phyloP scores from a whole-genome alignment of 2,888 invertebrate genomes.

The Acanthosepion esculentum region DNA sequence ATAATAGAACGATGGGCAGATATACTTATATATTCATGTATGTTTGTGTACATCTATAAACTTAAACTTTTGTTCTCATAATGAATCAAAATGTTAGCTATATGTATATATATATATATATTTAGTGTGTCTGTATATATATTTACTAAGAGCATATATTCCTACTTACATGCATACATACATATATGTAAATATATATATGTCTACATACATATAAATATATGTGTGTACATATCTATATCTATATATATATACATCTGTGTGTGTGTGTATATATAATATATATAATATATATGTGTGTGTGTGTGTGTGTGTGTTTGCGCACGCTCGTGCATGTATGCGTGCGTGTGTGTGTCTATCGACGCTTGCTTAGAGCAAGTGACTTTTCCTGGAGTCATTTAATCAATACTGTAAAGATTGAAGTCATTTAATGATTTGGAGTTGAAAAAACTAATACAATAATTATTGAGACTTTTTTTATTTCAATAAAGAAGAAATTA shows the following conservation, averaged over 20 bases:
- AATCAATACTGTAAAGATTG: slow-evolving; percentile 21
- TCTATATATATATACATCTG: not conserved
- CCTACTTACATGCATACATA: too few species aligned
- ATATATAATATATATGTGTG: not conserved
- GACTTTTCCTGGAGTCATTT: not conserved
- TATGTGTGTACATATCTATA: too few species aligned
- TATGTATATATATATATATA: too few species aligned
- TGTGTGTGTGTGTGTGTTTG: not conserved
- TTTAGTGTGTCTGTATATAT: too few species aligned
- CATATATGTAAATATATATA: too few species aligned
- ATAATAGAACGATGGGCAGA: not conserved
- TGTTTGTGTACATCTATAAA: not conserved
- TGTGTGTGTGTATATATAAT: not conserved
- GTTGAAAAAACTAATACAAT: slow-evolving; percentile 17
- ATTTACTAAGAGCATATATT: too few species aligned
- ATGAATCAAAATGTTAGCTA: too few species aligned
- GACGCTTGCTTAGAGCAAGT: not conserved
- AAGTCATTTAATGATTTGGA: not conserved
- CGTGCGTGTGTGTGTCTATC: not conserved
- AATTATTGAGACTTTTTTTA: not conserved
- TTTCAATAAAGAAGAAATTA: not conserved
- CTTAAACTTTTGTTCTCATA: not conserved
- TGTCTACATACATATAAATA: too few species aligned
- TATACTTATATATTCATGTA: not conserved
- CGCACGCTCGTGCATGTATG: not conserved